These are phyloP conservation scores for Aplochiton taeniatus DNA, from an alignment of 2,797 vertebrate species.

Conservation along the genomic window DNA sequence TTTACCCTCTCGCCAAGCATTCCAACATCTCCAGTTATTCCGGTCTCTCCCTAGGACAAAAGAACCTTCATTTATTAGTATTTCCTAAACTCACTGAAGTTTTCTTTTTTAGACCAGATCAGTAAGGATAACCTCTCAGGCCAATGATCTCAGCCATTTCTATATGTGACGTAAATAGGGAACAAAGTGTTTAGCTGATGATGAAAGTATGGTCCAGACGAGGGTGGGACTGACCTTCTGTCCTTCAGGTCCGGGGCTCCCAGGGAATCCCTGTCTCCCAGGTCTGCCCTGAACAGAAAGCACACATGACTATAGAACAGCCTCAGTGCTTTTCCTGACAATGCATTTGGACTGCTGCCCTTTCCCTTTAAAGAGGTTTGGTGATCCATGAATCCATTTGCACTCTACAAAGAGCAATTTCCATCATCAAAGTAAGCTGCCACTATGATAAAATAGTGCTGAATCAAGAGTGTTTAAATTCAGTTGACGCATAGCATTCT, in stretches of 20 bases:
- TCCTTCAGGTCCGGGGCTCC: constrained; percentile 86
- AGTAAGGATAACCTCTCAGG: too few species aligned
- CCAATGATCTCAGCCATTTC: too few species aligned
- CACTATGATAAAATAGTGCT: constrained; percentile 27
- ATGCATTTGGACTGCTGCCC: constrained; percentile 20
- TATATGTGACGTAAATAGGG: constrained; percentile 35
- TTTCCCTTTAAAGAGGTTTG: constrained; percentile 32
- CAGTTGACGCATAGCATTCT: constrained; percentile 38
- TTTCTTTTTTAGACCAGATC: constrained; percentile 46
- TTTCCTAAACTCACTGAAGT: constrained; percentile 58
- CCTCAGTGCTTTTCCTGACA: constrained; percentile 25
- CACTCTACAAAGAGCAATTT: constrained; percentile 32
- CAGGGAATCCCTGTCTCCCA: constrained; percentile 89
- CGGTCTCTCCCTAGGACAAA: constrained; percentile 88
- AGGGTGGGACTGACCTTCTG: constrained; percentile 81
- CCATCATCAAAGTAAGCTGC: constrained; percentile 43
- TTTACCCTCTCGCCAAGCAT: constrained; percentile 94
- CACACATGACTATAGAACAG: constrained; percentile 66
- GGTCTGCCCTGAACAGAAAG: constrained; percentile 87
- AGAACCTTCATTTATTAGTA: constrained; percentile 37
- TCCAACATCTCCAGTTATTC: constrained; percentile 85
- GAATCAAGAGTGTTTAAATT: constrained; percentile 52
- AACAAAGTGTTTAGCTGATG: constrained; percentile 52
- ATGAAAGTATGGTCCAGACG: constrained; percentile 36
- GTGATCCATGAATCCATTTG: constrained; percentile 36